These are phyloP conservation scores for Cybosia mesomella DNA, from an alignment of 2,888 invertebrate species.

Conservation along the genomic window DNA sequence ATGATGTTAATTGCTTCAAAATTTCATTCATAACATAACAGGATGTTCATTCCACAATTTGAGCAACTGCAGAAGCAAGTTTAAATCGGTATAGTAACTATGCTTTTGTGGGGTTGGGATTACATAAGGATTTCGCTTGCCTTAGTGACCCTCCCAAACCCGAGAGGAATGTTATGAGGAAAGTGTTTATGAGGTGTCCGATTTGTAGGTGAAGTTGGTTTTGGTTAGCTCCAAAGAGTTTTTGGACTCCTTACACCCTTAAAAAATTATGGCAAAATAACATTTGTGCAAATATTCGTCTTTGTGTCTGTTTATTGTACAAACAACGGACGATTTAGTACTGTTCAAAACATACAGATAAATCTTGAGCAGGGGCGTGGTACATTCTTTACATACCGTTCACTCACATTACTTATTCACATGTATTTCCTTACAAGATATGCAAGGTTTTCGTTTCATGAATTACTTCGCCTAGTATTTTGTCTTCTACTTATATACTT, in stretches of 20 bases:
- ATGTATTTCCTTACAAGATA: conserved; percentile 17
- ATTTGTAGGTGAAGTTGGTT: too few relatives aligned
- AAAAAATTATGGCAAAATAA: not conserved
- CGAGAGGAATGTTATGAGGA: too few relatives aligned
- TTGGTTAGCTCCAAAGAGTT: not conserved
- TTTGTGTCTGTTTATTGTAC: conserved; percentile 1
- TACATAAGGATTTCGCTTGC: too few relatives aligned
- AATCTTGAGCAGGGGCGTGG: conserved; percentile 29
- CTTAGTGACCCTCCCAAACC: too few relatives aligned
- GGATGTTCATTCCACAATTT: too few relatives aligned
- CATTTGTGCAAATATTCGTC: not conserved
- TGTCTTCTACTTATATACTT: not conserved
- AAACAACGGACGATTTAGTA: conserved; percentile 21
- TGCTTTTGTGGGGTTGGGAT: too few relatives aligned
- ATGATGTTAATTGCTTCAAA: too few relatives aligned
- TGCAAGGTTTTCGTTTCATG: conserved; percentile 1
- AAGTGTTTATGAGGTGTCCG: too few relatives aligned
- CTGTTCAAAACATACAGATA: conserved; percentile 39
- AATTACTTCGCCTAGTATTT: conserved; percentile 11
- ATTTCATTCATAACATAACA: too few relatives aligned
- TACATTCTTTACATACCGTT: conserved; percentile 25
- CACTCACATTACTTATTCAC: conserved; percentile 32
- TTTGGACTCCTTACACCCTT: not conserved
- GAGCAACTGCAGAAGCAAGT: too few relatives aligned
- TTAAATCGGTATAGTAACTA: too few relatives aligned